Evolutionary conservation across 2,888 invertebrate species (phyloP).

Genomic region (Micropterix aruncella): DNA sequence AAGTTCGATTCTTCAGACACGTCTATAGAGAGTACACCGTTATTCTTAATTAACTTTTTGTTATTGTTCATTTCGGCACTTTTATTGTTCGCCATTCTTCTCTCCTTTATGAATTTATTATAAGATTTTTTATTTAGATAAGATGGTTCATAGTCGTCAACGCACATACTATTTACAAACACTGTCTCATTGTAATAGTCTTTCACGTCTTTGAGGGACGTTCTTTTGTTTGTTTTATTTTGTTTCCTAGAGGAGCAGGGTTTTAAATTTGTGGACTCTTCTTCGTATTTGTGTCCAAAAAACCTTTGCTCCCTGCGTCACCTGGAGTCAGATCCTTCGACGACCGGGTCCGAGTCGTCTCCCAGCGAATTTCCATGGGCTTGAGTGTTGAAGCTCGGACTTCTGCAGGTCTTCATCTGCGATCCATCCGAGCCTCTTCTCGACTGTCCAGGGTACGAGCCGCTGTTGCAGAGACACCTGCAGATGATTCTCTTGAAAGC

Average conservation of each 20-base stretch:
- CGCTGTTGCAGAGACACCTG: conserved; percentile 55
- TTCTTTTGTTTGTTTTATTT: background rate
- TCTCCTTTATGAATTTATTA: background rate
- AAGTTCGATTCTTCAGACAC: background rate
- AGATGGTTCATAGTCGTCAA: background rate
- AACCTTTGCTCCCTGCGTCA: conserved; percentile 23
- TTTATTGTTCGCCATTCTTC: background rate
- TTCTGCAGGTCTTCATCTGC: conserved; percentile 33
- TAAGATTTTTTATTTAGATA: background rate
- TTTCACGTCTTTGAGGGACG: background rate
- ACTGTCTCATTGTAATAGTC: background rate
- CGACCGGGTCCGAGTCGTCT: conserved; percentile 39
- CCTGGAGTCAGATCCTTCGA: conserved; percentile 36
- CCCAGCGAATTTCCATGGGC: conserved; percentile 36
- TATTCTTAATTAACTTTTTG: background rate
- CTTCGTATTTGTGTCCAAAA: background rate
- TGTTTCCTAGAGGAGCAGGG: background rate
- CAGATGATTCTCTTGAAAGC: conserved; percentile 90
- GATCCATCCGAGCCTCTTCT: conserved; percentile 43
- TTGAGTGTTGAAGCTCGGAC: conserved; percentile 39
- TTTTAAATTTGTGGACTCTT: background rate
- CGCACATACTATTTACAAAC: background rate
- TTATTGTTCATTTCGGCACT: background rate
- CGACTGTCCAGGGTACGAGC: conserved; percentile 27
- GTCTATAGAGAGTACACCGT: background rate